Conservation (phyloP, 2,888 invertebrate genomes). For the Drosophila pseudotalamancana region DNA sequence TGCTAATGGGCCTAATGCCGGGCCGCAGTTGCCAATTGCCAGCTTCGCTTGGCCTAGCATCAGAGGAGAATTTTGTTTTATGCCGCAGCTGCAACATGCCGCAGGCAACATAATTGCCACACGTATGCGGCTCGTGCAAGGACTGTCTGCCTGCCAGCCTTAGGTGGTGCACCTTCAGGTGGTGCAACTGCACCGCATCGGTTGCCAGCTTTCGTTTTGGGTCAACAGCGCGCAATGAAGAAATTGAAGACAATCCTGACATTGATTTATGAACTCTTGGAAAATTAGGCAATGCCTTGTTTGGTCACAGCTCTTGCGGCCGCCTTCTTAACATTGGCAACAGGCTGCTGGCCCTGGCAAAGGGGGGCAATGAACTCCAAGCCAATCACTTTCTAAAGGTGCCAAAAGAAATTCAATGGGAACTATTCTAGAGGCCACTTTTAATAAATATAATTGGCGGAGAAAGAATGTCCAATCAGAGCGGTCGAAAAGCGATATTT, state of each 20-base stretch:
- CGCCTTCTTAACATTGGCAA: slow-evolving; percentile 27
- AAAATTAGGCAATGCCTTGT: slow-evolving; percentile 83
- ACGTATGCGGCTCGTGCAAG: slow-evolving; percentile 57
- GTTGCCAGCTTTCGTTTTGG: slow-evolving; percentile 37
- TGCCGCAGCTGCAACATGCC: slow-evolving; percentile 41
- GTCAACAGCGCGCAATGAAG: slow-evolving; percentile 46
- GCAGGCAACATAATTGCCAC: slow-evolving; percentile 70
- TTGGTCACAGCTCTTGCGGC: slow-evolving; percentile 62
- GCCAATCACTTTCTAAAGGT: slow-evolving; percentile 24
- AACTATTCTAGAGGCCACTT: not conserved
- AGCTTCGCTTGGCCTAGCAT: slow-evolving; percentile 14
- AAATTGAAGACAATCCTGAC: slow-evolving; percentile 82
- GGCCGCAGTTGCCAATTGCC: slow-evolving; percentile 24
- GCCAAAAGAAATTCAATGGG: not conserved
- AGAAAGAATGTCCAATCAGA: too few species aligned
- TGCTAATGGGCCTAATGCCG: slow-evolving; percentile 77
- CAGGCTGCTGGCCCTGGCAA: slow-evolving; percentile 9
- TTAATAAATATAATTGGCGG: not conserved
- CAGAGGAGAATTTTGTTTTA: slow-evolving; percentile 41
- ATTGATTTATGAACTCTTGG: slow-evolving; percentile 82
- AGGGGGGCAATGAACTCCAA: slow-evolving; percentile 41
- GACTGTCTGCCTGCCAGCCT: slow-evolving; percentile 21
- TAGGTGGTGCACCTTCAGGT: slow-evolving; percentile 45
- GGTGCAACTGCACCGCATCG: slow-evolving; percentile 19
- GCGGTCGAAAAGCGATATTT: too few species aligned